phyloP scores from a whole-genome alignment of 2,113 vertebrate species.

The Onychostoma macrolepis region DNA sequence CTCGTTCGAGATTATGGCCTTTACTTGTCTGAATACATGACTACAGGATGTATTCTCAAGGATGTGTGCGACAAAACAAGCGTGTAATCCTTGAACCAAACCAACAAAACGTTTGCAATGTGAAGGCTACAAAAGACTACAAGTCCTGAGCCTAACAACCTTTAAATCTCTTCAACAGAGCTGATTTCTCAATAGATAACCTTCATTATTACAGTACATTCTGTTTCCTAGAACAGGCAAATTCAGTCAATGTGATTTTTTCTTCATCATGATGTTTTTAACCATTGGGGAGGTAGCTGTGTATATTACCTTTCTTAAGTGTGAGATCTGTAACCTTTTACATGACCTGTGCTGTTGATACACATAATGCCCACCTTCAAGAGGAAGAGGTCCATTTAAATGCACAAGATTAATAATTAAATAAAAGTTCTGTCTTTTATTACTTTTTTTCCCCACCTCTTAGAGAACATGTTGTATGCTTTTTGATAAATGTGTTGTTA shows the following conservation, averaged over 20 bases:
- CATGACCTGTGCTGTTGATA: background rate
- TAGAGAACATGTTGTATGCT: background rate
- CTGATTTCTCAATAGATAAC: background rate
- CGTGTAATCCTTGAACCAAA: background rate
- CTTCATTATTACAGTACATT: background rate
- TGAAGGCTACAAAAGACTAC: background rate
- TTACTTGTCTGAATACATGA: background rate
- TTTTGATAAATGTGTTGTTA: background rate
- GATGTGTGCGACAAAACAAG: background rate
- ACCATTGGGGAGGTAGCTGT: background rate
- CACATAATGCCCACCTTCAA: background rate
- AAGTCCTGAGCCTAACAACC: background rate
- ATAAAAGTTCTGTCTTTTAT: background rate
- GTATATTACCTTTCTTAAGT: background rate
- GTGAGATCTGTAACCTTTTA: background rate
- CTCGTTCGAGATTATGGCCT: background rate
- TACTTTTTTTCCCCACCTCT: background rate
- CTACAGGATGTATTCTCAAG: slow-evolving; percentile 10
- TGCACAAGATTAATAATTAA: background rate
- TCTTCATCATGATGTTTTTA: background rate
- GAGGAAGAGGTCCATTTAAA: background rate
- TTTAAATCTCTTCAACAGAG: background rate
- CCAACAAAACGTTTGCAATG: background rate
- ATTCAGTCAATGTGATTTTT: background rate
- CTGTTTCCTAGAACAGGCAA: background rate